Base-by-base conservation (phyloP, 1,140 invertebrate species). In the roundworm (Caenorhabditis elegans) region DNA sequence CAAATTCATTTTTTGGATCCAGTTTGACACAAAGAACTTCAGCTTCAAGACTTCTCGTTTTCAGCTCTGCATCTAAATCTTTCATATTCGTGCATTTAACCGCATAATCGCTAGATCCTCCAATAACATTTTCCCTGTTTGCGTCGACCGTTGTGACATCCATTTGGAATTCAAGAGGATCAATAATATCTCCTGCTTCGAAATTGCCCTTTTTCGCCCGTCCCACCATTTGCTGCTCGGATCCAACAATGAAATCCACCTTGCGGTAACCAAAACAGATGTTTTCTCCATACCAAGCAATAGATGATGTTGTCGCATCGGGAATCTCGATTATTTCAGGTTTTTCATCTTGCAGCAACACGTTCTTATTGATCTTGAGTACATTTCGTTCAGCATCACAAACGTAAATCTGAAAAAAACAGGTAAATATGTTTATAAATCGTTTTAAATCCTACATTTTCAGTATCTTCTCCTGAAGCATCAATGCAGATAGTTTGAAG, bases 401-500 rank as follows among this genome's bases (percentile, higher is more conserved):
- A 8, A 70, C 60, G n/a, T 70, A 70, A 39, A 70, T 17, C 60
- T 70, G 34, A 70, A 39, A 22, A 10, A 24, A 26, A 26, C 15
- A 43, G 15, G 5, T 43, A 43, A 15, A 43, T 8, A 43, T 43
- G 15, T 43, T 43, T 8, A 43, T 43, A 43, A 43, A 8, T 5
- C 39, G 15, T 8, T 43, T 43, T 43, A 39, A 31, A 11, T 17
- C 53, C 43, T 13, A 70, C 60, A 39, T 17, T 22, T 70, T 70
- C 34, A 22, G 36, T 70, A 8, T 70, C 19, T 8, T 6, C 43
- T 43, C 60, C 60, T 10, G 60, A 70, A 4, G 60, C 36, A 24
- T 70, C 60, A 19, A 39, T 70, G 34, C 60, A 70, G 19, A 70
- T 70, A 39, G 28, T 70, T 43, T 70, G 60, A 39, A 70, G n/a